Percentiles rank a stretch among this genome's conserved stretches.
These are phyloP conservation scores for Asteroscopus sphinx DNA, from an alignment of 2,888 invertebrate genomes.

Conservation along the genomic window DNA sequence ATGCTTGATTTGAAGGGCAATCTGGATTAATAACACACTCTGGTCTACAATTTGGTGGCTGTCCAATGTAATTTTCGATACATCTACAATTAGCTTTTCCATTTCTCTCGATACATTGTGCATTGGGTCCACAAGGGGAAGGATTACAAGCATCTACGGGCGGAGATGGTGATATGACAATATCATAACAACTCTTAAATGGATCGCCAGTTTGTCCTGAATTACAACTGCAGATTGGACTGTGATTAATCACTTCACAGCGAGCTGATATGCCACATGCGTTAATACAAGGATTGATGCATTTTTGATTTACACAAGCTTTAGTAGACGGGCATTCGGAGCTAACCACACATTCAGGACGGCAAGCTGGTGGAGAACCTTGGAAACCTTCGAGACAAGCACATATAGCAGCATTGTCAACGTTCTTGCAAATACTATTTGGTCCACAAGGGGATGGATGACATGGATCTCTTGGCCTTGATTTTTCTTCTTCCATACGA, in stretches of 20 bases:
- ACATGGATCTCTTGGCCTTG: constrained; percentile 91
- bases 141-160: constrained; percentile 91
- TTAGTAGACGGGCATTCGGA: constrained; percentile 95
- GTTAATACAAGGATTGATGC: constrained; percentile 95
- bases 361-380: constrained; percentile 95
- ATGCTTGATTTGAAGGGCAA: constrained; percentile 93
- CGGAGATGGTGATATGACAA: constrained; percentile 75
- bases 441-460: constrained; percentile 94
- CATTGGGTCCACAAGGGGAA: constrained; percentile 95
- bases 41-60: constrained; percentile 95
- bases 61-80: constrained; percentile 93
- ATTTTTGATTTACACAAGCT: constrained; percentile 95
- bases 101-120: constrained; percentile 92
- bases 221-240: constrained; percentile 96
- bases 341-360: constrained; percentile 95
- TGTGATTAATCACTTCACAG: constrained; percentile 95
- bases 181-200: constrained; percentile 92
- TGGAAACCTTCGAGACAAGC: constrained; percentile 93
- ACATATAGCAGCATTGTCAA: constrained; percentile 94
- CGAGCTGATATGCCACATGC: constrained; percentile 94
- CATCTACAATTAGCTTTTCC: constrained; percentile 94
- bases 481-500: constrained; percentile 69
- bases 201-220: constrained; percentile 94
- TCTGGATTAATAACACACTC: constrained; percentile 95
- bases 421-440: constrained; percentile 94